A percentile compares a stretch with the other conserved stretches of the same genome.
Evolutionary conservation across 2,113 vertebrate genomes (phyloP).

Genomic region (Circaetus gallicus): DNA sequence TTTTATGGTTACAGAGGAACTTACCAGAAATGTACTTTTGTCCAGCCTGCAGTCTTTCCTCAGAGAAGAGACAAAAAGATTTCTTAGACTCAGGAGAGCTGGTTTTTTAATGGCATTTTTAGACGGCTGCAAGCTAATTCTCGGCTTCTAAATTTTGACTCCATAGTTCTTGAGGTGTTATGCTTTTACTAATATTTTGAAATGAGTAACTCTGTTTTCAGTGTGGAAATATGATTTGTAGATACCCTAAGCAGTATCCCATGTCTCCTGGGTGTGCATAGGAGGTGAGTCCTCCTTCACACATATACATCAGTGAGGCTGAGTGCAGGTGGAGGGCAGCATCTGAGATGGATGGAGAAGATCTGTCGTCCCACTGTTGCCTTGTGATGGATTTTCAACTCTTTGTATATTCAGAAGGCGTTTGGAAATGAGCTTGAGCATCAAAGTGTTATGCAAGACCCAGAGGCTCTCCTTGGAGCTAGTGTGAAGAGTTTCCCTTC

Average conservation of each 20-base stretch:
- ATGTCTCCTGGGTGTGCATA: background rate
- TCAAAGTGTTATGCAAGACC: background rate
- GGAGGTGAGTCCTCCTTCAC: background rate
- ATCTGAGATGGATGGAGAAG: background rate
- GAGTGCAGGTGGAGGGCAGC: background rate
- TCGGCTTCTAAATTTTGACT: background rate
- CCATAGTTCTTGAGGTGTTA: background rate
- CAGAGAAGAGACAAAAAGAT: background rate
- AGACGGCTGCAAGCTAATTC: background rate
- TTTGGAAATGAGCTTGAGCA: background rate
- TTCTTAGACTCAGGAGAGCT: background rate
- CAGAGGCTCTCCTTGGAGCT: background rate
- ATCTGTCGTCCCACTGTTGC: fast-evolving
- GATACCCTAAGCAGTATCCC: background rate
- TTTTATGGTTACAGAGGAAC: background rate
- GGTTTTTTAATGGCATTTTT: background rate
- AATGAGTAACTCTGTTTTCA: background rate
- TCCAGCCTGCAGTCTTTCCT: background rate
- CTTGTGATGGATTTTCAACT: background rate
- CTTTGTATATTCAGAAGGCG: background rate
- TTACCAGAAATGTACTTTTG: background rate
- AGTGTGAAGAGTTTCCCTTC: background rate
- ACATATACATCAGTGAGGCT: background rate
- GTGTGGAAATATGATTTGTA: background rate
- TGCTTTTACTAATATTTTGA: background rate